Evolutionary conservation across 1,140 invertebrate species (phyloP).

Genomic region (Dreissena rostriformis): DNA sequence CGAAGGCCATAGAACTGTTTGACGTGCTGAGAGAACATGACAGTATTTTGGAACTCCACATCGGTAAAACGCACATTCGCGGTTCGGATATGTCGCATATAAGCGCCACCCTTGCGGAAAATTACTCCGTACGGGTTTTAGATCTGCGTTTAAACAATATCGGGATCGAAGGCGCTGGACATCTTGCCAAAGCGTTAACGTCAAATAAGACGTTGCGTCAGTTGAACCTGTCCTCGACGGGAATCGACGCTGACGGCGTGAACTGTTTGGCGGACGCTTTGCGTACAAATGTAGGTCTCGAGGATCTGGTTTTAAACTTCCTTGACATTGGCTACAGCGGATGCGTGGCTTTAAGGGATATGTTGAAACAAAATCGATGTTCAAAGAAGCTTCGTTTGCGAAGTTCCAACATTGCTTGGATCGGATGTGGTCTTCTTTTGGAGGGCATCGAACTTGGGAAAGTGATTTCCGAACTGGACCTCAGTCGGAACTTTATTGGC

Average conservation of each 20-base stretch:
- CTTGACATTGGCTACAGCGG: constrained; percentile 74
- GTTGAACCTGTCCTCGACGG: constrained; percentile 76
- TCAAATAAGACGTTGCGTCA: constrained; percentile 69
- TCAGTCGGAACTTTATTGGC: constrained; percentile 75
- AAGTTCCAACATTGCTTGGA: constrained; percentile 73
- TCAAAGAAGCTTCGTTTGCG: constrained; percentile 72
- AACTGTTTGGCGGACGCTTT: constrained; percentile 66
- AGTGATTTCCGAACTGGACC: constrained; percentile 69
- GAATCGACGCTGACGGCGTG: constrained; percentile 68
- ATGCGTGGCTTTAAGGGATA: constrained; percentile 70
- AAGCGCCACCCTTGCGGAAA: constrained; percentile 63
- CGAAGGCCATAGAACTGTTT: constrained; percentile 65
- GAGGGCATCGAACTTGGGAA: constrained; percentile 70
- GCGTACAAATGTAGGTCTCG: constrained; percentile 65
- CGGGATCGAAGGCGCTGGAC: constrained; percentile 68
- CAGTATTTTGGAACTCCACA: constrained; percentile 73
- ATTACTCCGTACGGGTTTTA: constrained; percentile 64
- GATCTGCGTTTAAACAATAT: constrained; percentile 77
- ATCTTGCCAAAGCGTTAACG: constrained; percentile 67
- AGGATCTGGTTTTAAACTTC: constrained; percentile 75
- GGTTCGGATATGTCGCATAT: constrained; percentile 70
- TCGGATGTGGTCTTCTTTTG: constrained; percentile 72
- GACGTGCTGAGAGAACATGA: constrained; percentile 64
- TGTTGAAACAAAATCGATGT: constrained; percentile 72
- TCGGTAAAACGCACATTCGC: constrained; percentile 74